Evolutionary conservation across 2,888 invertebrate species (phyloP), one percentile per base, ranked within the genome.

Genomic region (Tetropium fuscum): DNA sequence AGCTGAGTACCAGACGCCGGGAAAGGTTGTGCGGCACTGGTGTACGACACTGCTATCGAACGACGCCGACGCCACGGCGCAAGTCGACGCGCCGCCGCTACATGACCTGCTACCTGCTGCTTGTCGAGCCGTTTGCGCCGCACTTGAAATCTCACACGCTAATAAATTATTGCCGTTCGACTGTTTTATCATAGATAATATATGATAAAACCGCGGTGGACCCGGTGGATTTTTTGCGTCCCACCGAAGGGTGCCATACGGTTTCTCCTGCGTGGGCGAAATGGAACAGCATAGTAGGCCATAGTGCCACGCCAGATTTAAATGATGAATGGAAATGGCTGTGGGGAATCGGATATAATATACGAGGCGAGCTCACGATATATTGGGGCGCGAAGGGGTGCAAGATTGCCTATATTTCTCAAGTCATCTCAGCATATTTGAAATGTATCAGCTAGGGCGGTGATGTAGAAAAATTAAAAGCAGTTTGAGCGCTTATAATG

Each of bases 21-120:
- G 79, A 76, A 74, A 75, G 78, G 74, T 80, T 79, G 79, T 80
- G 79, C 79, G 80, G 79, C 80, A 81, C 81, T 81, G 79, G 73
- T 70, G 69, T 72, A 71, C 77, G 78, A 71, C 74, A 78, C 71
- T 74, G 78, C 78, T 81, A 80, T 80, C 77, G 81, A 80, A 74
- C 80, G 80, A 78, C 79, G 80, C 76, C 77, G 79, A 71, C 79
- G 78, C 71, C 75, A 79, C 68, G 69, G 79, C 79, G 79, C 80
- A 78, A 74, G 76, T 73, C 77, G 74, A 64, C 75, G 79, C 80
- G 78, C 74, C 77, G 77, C 69, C 79, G 78, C 79, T 70, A 64
- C 74, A 63, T 64, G 67, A 63, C 68, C 76, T 72, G 73, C 80
- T 80, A 81, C 80, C 80, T 80, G 80, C 80, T 79, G 78, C 80